A percentile compares a stretch with the other conserved stretches of the same genome.
Conservation (phyloP, 1,140 invertebrate genomes). For the Steinernema feltiae region DNA sequence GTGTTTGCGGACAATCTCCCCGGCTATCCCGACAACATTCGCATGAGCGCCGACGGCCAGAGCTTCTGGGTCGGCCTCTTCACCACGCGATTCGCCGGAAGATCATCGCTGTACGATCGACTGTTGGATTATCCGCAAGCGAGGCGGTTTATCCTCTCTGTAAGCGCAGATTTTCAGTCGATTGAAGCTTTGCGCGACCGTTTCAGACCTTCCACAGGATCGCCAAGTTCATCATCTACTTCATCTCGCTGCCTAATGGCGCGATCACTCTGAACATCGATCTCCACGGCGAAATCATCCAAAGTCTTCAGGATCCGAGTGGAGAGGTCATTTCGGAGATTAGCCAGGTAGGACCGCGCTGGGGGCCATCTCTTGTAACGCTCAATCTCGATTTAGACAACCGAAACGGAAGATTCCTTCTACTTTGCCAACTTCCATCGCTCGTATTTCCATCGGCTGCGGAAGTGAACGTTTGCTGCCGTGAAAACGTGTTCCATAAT, state of each 20-base stretch:
- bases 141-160: neutral
- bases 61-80: slow-evolving; percentile 40
- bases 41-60: slow-evolving; percentile 26
- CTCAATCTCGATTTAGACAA: neutral
- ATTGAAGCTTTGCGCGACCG: neutral
- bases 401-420: neutral
- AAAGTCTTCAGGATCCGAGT: neutral
- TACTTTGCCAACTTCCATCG: slow-evolving; percentile 9
- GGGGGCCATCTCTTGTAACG: too few species aligned
- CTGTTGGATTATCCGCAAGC: neutral
- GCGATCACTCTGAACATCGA: neutral
- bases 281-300: neutral
- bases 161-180: neutral
- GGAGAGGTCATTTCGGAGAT: neutral
- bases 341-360: neutral
- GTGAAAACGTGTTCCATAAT: too few species aligned
- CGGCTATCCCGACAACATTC: slow-evolving; percentile 38
- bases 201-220: neutral
- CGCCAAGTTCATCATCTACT: neutral
- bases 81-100: neutral
- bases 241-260: neutral
- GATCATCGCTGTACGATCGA: neutral
- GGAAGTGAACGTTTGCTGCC: too few species aligned
- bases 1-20: slow-evolving; percentile 34
- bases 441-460: neutral